These are phyloP conservation scores for Pangasius krempfi DNA, from an alignment of 2,797 vertebrate genomes.

Conservation along the genomic window DNA sequence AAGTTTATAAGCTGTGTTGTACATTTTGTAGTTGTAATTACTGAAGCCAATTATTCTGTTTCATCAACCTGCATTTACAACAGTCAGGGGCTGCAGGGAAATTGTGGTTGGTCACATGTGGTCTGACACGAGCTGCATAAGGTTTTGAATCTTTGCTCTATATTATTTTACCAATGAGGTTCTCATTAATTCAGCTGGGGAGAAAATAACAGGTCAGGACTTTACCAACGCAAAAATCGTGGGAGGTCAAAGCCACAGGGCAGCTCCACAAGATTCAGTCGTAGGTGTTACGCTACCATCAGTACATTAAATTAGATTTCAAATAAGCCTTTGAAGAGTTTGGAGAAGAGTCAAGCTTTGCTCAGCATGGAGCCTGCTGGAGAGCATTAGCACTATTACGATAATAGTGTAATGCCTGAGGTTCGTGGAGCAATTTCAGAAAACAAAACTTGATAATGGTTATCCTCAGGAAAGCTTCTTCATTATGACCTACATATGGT, in stretches of 20 bases:
- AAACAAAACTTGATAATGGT: slow-evolving; percentile 43
- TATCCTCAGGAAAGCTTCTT: slow-evolving; percentile 29
- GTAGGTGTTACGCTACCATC: slow-evolving; percentile 51
- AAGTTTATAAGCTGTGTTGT: slow-evolving; percentile 22
- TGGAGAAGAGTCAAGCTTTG: slow-evolving; percentile 39
- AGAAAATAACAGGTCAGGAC: slow-evolving; percentile 36
- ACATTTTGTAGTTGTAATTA: slow-evolving; percentile 7
- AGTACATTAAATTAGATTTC: slow-evolving; percentile 49
- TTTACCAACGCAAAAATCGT: slow-evolving; percentile 1
- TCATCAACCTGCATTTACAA: neutral
- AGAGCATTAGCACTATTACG: slow-evolving; percentile 50
- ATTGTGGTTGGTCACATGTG: slow-evolving; percentile 24
- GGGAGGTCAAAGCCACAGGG: slow-evolving; percentile 44
- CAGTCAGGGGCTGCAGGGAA: neutral
- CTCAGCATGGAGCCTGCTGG: slow-evolving; percentile 48
- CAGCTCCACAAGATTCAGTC: slow-evolving; percentile 63
- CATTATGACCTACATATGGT: slow-evolving; percentile 24
- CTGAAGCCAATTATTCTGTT: neutral
- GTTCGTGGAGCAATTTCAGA: slow-evolving; percentile 36
- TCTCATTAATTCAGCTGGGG: slow-evolving; percentile 3
- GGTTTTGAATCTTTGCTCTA: neutral
- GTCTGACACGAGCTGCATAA: slow-evolving; percentile 19
- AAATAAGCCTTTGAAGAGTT: slow-evolving; percentile 43
- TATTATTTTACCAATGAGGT: slow-evolving; percentile 37
- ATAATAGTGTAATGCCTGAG: slow-evolving; percentile 44